phyloP scores from a whole-genome alignment of 2,888 invertebrate genomes.

The Mimachlamys varia region DNA sequence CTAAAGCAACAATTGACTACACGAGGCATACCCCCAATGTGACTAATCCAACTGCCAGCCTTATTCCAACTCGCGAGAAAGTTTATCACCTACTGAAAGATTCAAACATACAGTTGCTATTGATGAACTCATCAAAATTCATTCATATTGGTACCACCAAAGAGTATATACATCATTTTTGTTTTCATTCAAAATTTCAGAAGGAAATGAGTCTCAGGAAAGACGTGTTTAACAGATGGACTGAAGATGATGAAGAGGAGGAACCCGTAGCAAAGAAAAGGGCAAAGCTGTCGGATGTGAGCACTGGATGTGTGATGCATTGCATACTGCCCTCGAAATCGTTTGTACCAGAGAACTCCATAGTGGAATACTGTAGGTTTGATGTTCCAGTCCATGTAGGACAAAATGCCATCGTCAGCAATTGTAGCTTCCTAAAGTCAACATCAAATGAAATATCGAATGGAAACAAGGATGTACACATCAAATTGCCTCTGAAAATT shows the following conservation, averaged over 20 bases:
- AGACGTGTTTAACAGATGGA: conserved; percentile 73
- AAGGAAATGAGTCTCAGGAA: conserved; percentile 69
- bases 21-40: conserved; percentile 75
- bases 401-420: conserved; percentile 78
- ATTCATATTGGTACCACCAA: conserved; percentile 82
- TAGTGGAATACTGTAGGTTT: conserved; percentile 81
- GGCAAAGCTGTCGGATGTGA: conserved; percentile 50
- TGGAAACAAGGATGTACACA: background rate
- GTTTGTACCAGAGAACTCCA: conserved; percentile 60
- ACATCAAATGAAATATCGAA: conserved; percentile 32
- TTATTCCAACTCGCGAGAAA: conserved; percentile 71
- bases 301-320: conserved; percentile 77
- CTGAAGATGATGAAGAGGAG: background rate
- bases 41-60: conserved; percentile 66
- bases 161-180: conserved; percentile 78
- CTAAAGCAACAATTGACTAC: conserved; percentile 73
- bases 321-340: conserved; percentile 68
- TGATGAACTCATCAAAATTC: conserved; percentile 80
- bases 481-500: conserved; percentile 50
- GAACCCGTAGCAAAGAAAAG: conserved; percentile 46
- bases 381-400: conserved; percentile 68
- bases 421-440: conserved; percentile 70
- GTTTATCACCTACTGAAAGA: conserved; percentile 76
- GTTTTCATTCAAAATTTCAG: conserved; percentile 69
- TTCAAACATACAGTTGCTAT: conserved; percentile 75